Evolutionary conservation across 2,888 invertebrate genomes (phyloP), one percentile per base, ranked within the genome.

Genomic region (Slavum lentiscoides): DNA sequence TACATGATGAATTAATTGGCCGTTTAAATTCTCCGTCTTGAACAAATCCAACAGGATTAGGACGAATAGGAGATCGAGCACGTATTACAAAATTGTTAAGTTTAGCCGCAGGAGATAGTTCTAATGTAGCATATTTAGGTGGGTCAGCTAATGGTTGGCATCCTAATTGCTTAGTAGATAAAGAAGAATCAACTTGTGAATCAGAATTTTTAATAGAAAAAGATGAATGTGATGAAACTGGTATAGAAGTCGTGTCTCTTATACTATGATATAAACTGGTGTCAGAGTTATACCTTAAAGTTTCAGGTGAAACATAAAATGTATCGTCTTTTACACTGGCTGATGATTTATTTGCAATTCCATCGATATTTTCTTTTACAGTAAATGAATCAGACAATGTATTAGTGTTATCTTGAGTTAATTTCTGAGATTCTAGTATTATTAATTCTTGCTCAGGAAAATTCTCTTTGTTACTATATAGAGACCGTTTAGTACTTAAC

Each of bases 21-120:
- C 80, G 70, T 58, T 80, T 80, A 58, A 80, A 80, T 19, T 80
- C 72, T 58, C 80, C 80, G 66, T 80, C 80, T 80, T 80, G 80
- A 72, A 80, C n/a, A 72, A 80, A 80, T 39, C 13, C 80, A 17
- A 80, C 64, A 8, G 70, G 62, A 69, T 7, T 43, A 49, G 53
- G 69, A 15, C 62, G 72, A 66, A 80, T 80, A 43, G 80, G 80
- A 58, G 80, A 80, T 66, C 80, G 30, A 58, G 80, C 55, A 43
- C 17, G 55, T 58, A 80, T 72, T 66, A 55, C 39, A 80, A 55
- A 80, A 66, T 72, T 72, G 6, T 80, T 80, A n/a, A 39, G 64
- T 58, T 80, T 80, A 43, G 72, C 80, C 15, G 80, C 80, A 64
- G 80, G 80, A 66, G 80, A 80, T 0, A 80, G 23, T 55, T 80